Conservation (phyloP, 2,888 invertebrate genomes). For the Chesias legatella region DNA sequence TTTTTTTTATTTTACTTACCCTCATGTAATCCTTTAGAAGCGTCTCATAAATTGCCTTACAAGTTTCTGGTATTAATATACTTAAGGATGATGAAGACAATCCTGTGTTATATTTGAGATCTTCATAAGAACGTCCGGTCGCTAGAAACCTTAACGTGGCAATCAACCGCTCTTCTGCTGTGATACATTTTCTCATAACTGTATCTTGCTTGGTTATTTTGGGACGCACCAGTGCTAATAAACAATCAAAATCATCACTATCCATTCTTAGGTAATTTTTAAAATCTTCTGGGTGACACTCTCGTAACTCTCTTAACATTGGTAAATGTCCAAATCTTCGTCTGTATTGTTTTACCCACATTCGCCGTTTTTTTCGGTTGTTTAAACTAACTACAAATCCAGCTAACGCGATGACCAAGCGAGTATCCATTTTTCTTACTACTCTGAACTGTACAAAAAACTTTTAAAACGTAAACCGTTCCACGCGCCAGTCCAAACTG, state of each 20-base stretch:
- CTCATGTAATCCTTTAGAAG: conserved; percentile 14
- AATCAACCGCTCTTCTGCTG: conserved; percentile 15
- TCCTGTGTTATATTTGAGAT: conserved; percentile 11
- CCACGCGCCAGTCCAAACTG: no score
- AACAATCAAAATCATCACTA: no score
- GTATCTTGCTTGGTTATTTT: conserved; percentile 17
- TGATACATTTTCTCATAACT: conserved; percentile 15
- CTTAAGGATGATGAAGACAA: conserved; percentile 13
- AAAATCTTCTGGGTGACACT: conserved; percentile 19
- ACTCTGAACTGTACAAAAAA: no score
- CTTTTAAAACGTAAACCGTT: no score
- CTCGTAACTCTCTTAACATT: conserved; percentile 19
- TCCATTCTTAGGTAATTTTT: conserved; percentile 22
- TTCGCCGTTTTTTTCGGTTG: no score
- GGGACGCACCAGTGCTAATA: conserved; percentile 14
- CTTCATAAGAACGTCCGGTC: conserved; percentile 18
- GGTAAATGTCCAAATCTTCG: no score
- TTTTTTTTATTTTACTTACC: conserved; percentile 9
- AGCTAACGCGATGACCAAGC: no score
- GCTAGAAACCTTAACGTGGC: conserved; percentile 19
- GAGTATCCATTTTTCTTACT: no score
- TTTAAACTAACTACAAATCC: no score
- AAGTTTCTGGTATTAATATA: conserved; percentile 22
- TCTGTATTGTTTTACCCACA: no score
- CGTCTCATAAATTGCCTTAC: conserved; percentile 17